These are phyloP conservation scores for Coenonympha glycerion DNA, from an alignment of 2,888 invertebrate species.

Conservation along the genomic window DNA sequence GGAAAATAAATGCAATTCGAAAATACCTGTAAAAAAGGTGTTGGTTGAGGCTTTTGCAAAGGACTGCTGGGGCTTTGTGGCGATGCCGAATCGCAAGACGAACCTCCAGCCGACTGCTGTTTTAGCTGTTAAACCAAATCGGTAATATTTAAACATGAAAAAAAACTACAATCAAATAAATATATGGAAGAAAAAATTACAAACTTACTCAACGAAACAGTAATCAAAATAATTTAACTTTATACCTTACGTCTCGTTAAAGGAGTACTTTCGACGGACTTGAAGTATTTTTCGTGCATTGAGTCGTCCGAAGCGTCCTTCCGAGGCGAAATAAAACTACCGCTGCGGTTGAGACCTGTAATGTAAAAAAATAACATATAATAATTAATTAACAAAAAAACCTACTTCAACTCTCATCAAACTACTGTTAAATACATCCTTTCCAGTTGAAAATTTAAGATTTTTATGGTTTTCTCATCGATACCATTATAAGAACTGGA, in stretches of 20 bases:
- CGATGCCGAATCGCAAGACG: constrained; percentile 77
- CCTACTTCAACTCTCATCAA: too few species aligned
- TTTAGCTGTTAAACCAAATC: constrained; percentile 44
- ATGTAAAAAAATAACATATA: not conserved
- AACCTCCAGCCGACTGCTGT: constrained; percentile 67
- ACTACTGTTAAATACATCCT: too few species aligned
- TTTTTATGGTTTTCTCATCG: too few species aligned
- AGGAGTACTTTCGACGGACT: constrained; percentile 82
- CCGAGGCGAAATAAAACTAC: constrained; percentile 75
- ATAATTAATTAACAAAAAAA: too few species aligned
- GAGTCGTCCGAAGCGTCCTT: constrained; percentile 84
- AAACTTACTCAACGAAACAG: not conserved
- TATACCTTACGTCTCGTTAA: constrained; percentile 73
- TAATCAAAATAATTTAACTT: constrained; percentile 1
- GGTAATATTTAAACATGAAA: not conserved
- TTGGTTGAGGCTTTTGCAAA: constrained; percentile 65
- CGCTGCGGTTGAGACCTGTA: constrained; percentile 68
- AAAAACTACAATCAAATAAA: too few species aligned
- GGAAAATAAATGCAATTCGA: too few species aligned
- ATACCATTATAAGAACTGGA: too few species aligned
- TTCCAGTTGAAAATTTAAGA: too few species aligned
- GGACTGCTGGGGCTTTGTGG: constrained; percentile 79
- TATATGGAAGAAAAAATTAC: too few species aligned
- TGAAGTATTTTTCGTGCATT: constrained; percentile 87
- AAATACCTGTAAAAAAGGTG: constrained; percentile 66